phyloP scores from a whole-genome alignment of 1,140 invertebrate species.

The Elymnias hypermnestra region DNA sequence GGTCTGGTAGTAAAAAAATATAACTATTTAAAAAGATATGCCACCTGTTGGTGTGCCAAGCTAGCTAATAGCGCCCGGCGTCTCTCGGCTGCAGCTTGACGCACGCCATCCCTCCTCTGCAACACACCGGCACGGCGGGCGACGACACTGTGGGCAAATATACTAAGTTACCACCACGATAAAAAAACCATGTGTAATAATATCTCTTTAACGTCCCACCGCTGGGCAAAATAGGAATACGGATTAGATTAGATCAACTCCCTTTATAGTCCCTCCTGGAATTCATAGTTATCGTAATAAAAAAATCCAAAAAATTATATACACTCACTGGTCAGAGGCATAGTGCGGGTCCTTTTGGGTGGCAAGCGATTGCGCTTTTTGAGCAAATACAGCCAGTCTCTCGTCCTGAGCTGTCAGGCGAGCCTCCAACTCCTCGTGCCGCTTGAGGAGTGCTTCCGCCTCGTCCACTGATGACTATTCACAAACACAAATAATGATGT shows the following conservation, averaged over 20 bases:
- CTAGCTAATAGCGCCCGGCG: conserved; percentile 85
- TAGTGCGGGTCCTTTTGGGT: conserved; percentile 87
- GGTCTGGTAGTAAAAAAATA: too few species aligned
- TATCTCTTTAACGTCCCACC: too few species aligned
- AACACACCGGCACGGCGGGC: conserved; percentile 86
- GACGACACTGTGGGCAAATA: conserved; percentile 86
- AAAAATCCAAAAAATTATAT: too few species aligned
- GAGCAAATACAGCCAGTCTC: conserved; percentile 89
- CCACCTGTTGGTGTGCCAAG: conserved; percentile 64
- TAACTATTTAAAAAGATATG: too few species aligned
- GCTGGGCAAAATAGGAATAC: too few species aligned
- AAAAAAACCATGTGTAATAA: too few species aligned
- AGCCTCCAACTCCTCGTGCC: conserved; percentile 96
- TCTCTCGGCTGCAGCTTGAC: conserved; percentile 83
- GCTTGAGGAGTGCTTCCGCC: conserved; percentile 94
- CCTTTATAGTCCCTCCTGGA: too few species aligned
- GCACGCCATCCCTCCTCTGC: conserved; percentile 83
- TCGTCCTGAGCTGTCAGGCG: conserved; percentile 96
- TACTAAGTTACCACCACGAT: too few species aligned
- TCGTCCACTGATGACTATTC: conserved; percentile 92
- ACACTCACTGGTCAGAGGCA: conserved; percentile 88
- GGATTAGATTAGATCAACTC: too few species aligned
- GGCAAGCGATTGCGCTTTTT: conserved; percentile 89
- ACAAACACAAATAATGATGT: background rate
- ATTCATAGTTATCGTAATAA: too few species aligned